Percentiles rank a stretch among this genome's conserved stretches.
phyloP scores from a whole-genome alignment of 2,113 vertebrate species.

The Panthera leo region DNA sequence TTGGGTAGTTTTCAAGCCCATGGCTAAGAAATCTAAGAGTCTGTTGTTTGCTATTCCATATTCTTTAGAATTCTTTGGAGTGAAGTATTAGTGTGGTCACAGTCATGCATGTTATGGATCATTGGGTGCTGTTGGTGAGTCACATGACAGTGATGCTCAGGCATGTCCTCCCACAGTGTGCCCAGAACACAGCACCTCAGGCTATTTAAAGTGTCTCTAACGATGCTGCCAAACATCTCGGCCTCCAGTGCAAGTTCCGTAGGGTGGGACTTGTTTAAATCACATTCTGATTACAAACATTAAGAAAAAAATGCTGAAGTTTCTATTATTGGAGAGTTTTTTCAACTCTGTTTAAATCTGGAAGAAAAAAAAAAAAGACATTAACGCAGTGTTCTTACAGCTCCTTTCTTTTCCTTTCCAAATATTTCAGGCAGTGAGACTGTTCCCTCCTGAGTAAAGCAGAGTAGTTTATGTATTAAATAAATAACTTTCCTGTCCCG shows the following conservation, averaged over 20 bases:
- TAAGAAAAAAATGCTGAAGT: background rate
- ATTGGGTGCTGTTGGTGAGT: background rate
- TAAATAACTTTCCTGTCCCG: conserved; percentile 74
- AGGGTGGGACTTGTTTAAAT: background rate
- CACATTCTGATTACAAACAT: background rate
- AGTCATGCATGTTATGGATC: background rate
- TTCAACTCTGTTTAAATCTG: background rate
- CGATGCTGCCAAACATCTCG: background rate
- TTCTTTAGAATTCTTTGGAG: background rate
- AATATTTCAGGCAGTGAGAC: conserved; percentile 35
- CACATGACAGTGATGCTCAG: accelerated
- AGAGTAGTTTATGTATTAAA: conserved; percentile 72
- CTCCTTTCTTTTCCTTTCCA: background rate
- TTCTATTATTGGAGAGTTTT: background rate
- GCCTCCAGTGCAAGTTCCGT: background rate
- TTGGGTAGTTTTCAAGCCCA: background rate
- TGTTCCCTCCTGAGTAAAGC: conserved; percentile 37
- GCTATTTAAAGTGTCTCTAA: background rate
- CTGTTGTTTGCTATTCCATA: background rate
- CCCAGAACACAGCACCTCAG: background rate
- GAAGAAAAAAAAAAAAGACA: background rate
- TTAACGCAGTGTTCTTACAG: background rate
- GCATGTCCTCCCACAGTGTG: background rate
- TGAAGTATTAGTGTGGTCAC: accelerated
- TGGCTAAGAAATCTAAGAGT: background rate